Conservation (phyloP, 2,113 vertebrate genomes). For the Seriola quinqueradiata region DNA sequence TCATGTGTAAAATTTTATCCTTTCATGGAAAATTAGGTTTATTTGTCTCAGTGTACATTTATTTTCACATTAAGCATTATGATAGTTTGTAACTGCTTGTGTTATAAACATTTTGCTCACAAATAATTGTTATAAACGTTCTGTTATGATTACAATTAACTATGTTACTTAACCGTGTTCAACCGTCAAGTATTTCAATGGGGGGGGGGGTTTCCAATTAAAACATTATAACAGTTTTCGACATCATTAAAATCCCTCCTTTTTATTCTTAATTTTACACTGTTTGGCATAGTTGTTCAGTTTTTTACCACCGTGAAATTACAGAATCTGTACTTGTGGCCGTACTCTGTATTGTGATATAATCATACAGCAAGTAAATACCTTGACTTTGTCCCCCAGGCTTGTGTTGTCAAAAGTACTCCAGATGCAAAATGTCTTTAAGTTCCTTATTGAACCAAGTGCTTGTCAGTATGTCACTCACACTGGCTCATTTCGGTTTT, state of each 20-base stretch:
- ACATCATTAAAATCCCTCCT: not conserved
- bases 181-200: not conserved
- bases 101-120: not conserved
- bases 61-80: not conserved
- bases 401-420: conserved; percentile 45
- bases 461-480: conserved; percentile 52
- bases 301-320: not conserved
- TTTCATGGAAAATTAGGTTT: not conserved
- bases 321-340: not conserved
- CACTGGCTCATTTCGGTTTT: conserved; percentile 43
- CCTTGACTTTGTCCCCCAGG: conserved; percentile 60
- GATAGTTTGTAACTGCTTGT: not conserved
- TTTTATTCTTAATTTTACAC: not conserved
- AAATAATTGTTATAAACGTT: not conserved
- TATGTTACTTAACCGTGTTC: not conserved
- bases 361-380: conserved; percentile 61
- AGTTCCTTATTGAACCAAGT: conserved; percentile 59
- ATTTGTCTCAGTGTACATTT: not conserved
- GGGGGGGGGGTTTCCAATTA: no score
- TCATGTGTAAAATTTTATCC: not conserved
- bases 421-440: conserved; percentile 62
- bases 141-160: not conserved
- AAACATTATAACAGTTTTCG: not conserved
- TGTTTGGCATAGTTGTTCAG: not conserved
- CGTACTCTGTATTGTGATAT: not conserved